Evolutionary conservation across 2,113 vertebrate genomes (phyloP), one percentile per base, ranked within the genome.

Genomic region (Holacanthus passer): DNA sequence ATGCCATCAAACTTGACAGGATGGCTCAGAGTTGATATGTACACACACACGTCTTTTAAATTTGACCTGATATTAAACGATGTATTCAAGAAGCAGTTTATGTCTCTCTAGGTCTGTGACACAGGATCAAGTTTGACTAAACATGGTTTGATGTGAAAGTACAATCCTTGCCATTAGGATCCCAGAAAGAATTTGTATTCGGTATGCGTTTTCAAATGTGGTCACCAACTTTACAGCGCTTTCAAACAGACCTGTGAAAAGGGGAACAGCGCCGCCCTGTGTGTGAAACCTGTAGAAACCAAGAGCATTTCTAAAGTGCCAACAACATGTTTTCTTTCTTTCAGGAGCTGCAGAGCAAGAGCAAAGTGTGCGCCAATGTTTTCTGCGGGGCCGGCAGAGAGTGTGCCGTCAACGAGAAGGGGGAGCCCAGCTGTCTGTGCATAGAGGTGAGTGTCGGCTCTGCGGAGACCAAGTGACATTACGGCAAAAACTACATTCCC

Each of bases 361-460:
- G 98, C 84, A 99, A 99, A 95, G 97, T 99, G 83, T 99, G 98
- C 63, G 98, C 98, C 92, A 99, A 99, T 55, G 98, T 99, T 80
- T 99, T 99, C 92, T 99, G 98, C 1, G 98, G 98, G 70, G 98
- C 98, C 0, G 98, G 98, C 29, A 95, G 98, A 68, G 98, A 99
- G 81, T 99, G 98, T 69, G 94, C 98, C 0, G 95, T 99, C 62
- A 99, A 93, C 0, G 98, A 99, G 94, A 99, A 99, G 87, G 97
- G 96, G 67, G 97, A 99, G 29, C 98, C 98, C 63, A 97, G 96
- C 86, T 99, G 98, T 79, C 95, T 99, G 73, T 99, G 98, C 80
- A 99, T 99, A 73, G 98, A 99, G 96, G 98, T 99, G 92, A 65
- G 92, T 53, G 31, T 14, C 12, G 9, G 22, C 32, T 7, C n/a